Conservation (phyloP, 2,113 vertebrate species). For the Nanorana parkeri region DNA sequence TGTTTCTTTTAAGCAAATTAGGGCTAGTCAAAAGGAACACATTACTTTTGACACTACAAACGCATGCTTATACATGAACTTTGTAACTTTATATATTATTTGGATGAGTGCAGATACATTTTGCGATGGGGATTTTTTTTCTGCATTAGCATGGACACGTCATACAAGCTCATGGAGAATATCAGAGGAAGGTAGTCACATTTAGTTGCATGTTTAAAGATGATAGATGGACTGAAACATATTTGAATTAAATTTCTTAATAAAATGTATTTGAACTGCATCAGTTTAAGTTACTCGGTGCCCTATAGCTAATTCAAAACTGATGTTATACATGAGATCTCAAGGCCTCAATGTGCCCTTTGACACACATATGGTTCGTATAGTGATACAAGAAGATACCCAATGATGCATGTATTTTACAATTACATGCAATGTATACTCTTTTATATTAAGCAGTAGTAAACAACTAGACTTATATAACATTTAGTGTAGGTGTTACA, state of each 20-base stretch:
- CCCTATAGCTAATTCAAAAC: conserved; percentile 40
- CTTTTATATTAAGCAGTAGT: too few relatives aligned
- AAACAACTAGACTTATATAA: too few relatives aligned
- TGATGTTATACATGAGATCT: conserved; percentile 39
- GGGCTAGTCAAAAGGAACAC: conserved; percentile 51
- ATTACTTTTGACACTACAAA: conserved; percentile 57
- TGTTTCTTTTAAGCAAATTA: conserved; percentile 55
- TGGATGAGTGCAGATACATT: conserved; percentile 43
- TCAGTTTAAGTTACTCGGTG: conserved; percentile 18
- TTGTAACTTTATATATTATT: conserved; percentile 52
- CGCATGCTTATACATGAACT: conserved; percentile 48
- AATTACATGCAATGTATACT: too few relatives aligned
- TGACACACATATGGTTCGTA: conserved; percentile 30
- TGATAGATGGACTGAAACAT: conserved; percentile 37
- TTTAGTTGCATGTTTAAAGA: conserved; percentile 41
- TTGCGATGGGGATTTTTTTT: conserved; percentile 20
- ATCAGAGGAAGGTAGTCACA: conserved; percentile 45
- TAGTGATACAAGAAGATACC: neutral
- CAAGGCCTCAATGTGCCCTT: conserved; percentile 1
- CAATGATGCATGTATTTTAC: too few relatives aligned
- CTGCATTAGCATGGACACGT: neutral
- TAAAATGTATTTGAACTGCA: conserved; percentile 47
- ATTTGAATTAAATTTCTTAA: conserved; percentile 37
- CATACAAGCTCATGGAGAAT: conserved; percentile 22
- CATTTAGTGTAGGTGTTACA: too few relatives aligned